These are phyloP conservation scores for Irena cyanogastra DNA, from an alignment of 2,113 vertebrate genomes.

Conservation along the genomic window DNA sequence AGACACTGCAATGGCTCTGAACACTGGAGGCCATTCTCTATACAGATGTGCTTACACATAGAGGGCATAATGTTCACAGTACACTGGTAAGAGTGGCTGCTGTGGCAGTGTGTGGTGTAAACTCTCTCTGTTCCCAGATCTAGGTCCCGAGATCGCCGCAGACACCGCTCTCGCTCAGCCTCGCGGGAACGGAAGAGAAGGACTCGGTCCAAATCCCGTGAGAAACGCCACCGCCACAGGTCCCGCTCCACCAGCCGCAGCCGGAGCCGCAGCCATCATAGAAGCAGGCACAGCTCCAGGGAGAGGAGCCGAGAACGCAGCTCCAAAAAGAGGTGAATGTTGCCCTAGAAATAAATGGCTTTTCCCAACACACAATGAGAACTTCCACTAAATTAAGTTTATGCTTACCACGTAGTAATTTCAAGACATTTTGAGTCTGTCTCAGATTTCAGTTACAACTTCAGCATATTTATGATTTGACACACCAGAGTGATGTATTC, in stretches of 20 bases:
- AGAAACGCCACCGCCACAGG: conserved; percentile 76
- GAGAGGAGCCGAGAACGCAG: conserved; percentile 78
- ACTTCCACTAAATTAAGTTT: not conserved
- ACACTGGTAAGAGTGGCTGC: not conserved
- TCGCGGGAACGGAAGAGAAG: conserved; percentile 79
- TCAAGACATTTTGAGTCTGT: not conserved
- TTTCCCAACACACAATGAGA: not conserved
- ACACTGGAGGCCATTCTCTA: not conserved
- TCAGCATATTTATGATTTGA: not conserved
- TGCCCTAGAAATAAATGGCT: not conserved
- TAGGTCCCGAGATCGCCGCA: conserved; percentile 76
- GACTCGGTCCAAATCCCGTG: conserved; percentile 79
- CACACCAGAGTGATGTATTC: not conserved
- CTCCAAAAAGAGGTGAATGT: conserved; percentile 74
- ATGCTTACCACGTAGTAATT: not conserved
- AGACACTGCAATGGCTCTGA: not conserved
- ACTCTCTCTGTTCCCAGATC: conserved; percentile 59
- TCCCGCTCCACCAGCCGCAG: conserved; percentile 77
- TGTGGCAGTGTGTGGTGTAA: not conserved
- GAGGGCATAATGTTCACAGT: not conserved
- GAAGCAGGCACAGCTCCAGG: conserved; percentile 78
- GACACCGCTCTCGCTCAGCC: conserved; percentile 77
- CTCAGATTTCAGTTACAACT: not conserved
- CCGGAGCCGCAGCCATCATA: conserved; percentile 78
- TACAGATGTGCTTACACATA: not conserved